phyloP scores from a whole-genome alignment of 2,888 invertebrate species.

The Biston stratarius region DNA sequence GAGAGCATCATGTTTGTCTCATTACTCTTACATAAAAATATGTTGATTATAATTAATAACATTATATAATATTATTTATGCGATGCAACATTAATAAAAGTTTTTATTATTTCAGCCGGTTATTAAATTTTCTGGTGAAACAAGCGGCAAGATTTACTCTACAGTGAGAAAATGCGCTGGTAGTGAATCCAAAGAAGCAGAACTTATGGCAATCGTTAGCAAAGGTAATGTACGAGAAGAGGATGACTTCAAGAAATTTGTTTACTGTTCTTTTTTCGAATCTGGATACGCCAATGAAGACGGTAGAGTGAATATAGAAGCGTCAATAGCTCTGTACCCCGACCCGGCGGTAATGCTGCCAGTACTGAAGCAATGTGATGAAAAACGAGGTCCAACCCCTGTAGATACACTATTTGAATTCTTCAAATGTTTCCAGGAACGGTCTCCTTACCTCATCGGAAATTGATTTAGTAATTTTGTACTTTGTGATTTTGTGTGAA shows the following conservation, averaged over 20 bases:
- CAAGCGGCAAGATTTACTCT: neutral
- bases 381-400: neutral
- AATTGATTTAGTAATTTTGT: neutral
- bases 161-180: slow-evolving; percentile 4
- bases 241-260: slow-evolving; percentile 15
- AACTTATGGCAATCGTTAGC: slow-evolving; percentile 1
- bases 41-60: too few species aligned
- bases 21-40: too few species aligned
- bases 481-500: neutral
- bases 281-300: slow-evolving; percentile 16
- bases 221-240: slow-evolving; percentile 7
- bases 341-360: slow-evolving; percentile 3
- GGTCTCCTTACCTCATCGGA: slow-evolving; percentile 7
- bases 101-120: slow-evolving; percentile 17
- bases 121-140: neutral
- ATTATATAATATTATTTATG: too few species aligned
- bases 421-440: slow-evolving; percentile 31
- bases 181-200: neutral
- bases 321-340: slow-evolving; percentile 4
- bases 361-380: slow-evolving; percentile 10
- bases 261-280: slow-evolving; percentile 10
- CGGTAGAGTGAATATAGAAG: slow-evolving; percentile 12
- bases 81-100: neutral
- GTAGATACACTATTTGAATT: slow-evolving; percentile 7
- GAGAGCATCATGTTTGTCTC: too few species aligned